Evolutionary conservation across 2,888 invertebrate genomes (phyloP).

Genomic region (Arenicola marina): DNA sequence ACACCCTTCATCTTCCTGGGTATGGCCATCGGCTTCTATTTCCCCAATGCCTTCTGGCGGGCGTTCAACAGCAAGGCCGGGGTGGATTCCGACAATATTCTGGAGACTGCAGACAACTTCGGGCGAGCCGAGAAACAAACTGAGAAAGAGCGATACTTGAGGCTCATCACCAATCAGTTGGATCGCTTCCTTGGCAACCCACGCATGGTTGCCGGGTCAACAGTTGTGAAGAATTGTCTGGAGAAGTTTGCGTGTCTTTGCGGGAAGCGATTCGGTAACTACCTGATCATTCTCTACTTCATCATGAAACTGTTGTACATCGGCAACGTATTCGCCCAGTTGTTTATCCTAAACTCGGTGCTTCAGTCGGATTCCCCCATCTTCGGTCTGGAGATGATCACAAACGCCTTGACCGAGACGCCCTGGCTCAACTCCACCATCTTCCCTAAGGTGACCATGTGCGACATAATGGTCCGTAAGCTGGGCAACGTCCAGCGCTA

Average conservation of each 20-base stretch:
- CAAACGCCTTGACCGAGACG: neutral
- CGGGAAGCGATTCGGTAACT: slow-evolving; percentile 9
- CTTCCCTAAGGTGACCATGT: slow-evolving; percentile 17
- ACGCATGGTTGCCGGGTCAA: neutral
- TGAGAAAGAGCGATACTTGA: slow-evolving; percentile 1
- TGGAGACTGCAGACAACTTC: slow-evolving; percentile 18
- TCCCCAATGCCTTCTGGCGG: slow-evolving; percentile 35
- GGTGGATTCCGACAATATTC: slow-evolving; percentile 29
- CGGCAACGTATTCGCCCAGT: slow-evolving; percentile 13
- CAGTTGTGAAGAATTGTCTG: neutral
- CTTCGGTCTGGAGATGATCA: slow-evolving; percentile 9
- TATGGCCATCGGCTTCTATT: slow-evolving; percentile 56
- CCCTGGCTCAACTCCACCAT: neutral
- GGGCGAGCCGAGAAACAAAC: slow-evolving; percentile 10
- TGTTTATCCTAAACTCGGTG: slow-evolving; percentile 11
- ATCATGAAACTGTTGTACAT: slow-evolving; percentile 9
- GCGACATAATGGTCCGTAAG: slow-evolving; percentile 14
- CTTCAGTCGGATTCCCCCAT: slow-evolving; percentile 3
- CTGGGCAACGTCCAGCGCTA: slow-evolving; percentile 56
- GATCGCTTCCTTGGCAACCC: slow-evolving; percentile 19
- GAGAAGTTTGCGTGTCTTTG: slow-evolving; percentile 1
- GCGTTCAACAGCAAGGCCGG: slow-evolving; percentile 23
- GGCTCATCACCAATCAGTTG: slow-evolving; percentile 25
- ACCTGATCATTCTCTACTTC: slow-evolving; percentile 14
- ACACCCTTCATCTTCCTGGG: slow-evolving; percentile 50